phyloP scores from a whole-genome alignment of 2,113 vertebrate species.

The Noturus placidus region DNA sequence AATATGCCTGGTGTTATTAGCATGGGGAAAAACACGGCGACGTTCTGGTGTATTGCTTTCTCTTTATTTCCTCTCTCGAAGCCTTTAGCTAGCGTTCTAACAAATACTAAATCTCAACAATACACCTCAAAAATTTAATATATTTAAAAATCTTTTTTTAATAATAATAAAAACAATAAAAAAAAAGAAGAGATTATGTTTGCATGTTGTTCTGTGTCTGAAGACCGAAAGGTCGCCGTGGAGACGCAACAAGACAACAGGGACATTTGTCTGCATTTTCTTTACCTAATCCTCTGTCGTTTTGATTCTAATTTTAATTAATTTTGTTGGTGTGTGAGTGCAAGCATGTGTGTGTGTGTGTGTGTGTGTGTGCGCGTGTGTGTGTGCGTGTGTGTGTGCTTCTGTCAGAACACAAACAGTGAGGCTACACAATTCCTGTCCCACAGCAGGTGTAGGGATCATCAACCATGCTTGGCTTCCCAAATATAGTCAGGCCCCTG shows the following conservation, averaged over 20 bases:
- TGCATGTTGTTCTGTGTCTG: not conserved
- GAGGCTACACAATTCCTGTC: slow-evolving; percentile 31
- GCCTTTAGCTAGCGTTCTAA: not conserved
- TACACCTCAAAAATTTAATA: not conserved
- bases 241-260: slow-evolving; percentile 14
- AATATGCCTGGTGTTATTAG: slow-evolving; percentile 61
- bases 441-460: slow-evolving; percentile 48
- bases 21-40: slow-evolving; percentile 19
- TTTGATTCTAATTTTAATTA: slow-evolving; percentile 47
- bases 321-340: slow-evolving; percentile 31
- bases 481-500: slow-evolving; percentile 49
- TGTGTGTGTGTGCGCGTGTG: not conserved
- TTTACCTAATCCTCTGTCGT: slow-evolving; percentile 18
- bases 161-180: too few relatives aligned
- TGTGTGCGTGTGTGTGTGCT: slow-evolving; percentile 9
- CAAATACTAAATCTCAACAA: not conserved
- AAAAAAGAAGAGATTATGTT: not conserved
- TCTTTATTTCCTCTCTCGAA: not conserved
- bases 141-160: not conserved
- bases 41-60: not conserved
- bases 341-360: slow-evolving; percentile 11
- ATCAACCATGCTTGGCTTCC: slow-evolving; percentile 49
- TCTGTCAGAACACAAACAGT: slow-evolving; percentile 41
- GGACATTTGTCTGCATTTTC: slow-evolving; percentile 17
- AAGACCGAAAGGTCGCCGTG: not conserved